Evolutionary conservation across 1,140 invertebrate species (phyloP), one percentile per base, ranked within the genome.

Genomic region (Eriosoma lanigerum): DNA sequence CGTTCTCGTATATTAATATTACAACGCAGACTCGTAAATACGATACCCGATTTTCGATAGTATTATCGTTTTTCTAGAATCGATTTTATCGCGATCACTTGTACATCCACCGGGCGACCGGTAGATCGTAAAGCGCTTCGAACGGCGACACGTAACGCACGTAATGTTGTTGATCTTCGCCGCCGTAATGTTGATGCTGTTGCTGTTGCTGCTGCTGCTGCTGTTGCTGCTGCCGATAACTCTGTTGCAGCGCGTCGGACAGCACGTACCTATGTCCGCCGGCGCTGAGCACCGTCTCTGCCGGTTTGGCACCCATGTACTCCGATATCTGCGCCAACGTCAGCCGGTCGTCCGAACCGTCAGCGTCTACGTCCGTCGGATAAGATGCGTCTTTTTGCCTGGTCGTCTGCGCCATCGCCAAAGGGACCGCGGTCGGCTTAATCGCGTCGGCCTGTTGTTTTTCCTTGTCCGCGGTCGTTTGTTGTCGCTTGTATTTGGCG

Each of bases 231-330:
- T 26, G 46, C 9, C 68, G 24, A 24, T 52, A 50, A 8, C 46
- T 50, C 46, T 58, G 52, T n/a, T 78, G 75, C 15, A 78, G 21
- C 0, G 75, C 75, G 54, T 78, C 75, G 24, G 75, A 78, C 44
- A 78, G 8, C 54, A 78, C 75, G 75, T 78, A 78, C 12, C 56
- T 32, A 21, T 78, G 75, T 3, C 75, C 75, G 38, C 75, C 75
- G 1, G 75, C 54, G 38, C 56, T 78, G 38, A 78, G 75, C 19
- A 78, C 75, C 9, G 75, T 78, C 21, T 78, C 75, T 1, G 38
- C 75, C 4, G 75, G 75, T n/a, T 78, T 78, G 13, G 75, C 75
- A 15, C 75, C 75, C 75, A 78, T 78, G 56, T 78, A 78, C 54
- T 56, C 75, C 3, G 75, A 78, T 44, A 78, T 78, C 38, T 78